Evolutionary conservation across 2,888 invertebrate species (phyloP), one percentile per base, ranked within the genome.

Genomic region (Nymphalis urticae): DNA sequence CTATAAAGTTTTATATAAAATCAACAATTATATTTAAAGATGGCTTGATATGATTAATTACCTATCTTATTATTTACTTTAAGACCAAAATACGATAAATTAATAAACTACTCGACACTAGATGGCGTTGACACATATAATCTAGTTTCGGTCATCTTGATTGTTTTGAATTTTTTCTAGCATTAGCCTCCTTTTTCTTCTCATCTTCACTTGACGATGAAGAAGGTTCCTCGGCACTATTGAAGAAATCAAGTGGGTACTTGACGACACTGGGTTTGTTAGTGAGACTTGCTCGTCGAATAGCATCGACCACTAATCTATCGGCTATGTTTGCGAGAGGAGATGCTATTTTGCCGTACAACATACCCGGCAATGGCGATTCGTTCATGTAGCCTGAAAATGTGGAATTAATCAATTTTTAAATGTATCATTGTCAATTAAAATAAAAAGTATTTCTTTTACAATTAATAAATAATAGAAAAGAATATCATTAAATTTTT

Each of bases 151-250:
- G 13, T 50, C 27, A 24, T 27, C 7, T 8, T 21, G 42, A 42
- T 53, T 48, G 71, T 60, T 19, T 73, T 66, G 36, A 32, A 48
- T 36, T 47, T 62, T 56, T 48, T 13, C 17, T 42, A 24, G 42
- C 51, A 51, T 17, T 51, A 0, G 17, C 16, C 9, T 62, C 51
- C 16, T 32, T 66, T 1, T 42, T 72, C 50, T 73, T 77, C 68
- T 89, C 90, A 1, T 90, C 90, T 66, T 89, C 89, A 36, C 88
- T 88, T 0, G 88, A 88, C 0, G 90, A 90, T 0, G 91, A 90
- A 0, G 88, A 85, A 0, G 85, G 81, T 17, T 86, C 85, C 50
- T 81, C 85, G 1, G 84, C 83, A 5, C 76, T 81, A 58, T 87
- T 86, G 80, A 92, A 92, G 76, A 83, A 93, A 69, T 90, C 84